These are phyloP conservation scores for Microplitis deprimator DNA, from an alignment of 2,888 invertebrate genomes.

Conservation along the genomic window DNA sequence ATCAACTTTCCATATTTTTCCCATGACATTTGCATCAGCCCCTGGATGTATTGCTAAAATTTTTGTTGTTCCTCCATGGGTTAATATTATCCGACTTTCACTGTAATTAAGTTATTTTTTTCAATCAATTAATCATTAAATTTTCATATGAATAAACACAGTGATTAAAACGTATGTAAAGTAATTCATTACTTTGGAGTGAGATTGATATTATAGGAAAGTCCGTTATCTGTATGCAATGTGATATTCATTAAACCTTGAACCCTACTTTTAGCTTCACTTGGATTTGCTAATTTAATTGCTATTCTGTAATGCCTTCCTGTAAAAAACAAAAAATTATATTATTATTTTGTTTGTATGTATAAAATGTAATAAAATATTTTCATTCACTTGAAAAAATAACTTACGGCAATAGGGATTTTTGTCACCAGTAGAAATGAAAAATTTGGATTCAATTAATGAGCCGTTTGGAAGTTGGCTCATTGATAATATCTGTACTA, in stretches of 20 bases:
- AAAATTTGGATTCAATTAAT: slow-evolving; percentile 81
- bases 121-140: too few relatives aligned
- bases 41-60: slow-evolving; percentile 84
- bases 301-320: slow-evolving; percentile 85
- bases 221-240: slow-evolving; percentile 82
- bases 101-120: slow-evolving; percentile 19
- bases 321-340: slow-evolving; percentile 65
- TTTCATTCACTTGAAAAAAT: not conserved
- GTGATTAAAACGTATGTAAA: not conserved
- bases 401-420: slow-evolving; percentile 85
- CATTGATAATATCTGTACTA: slow-evolving; percentile 74
- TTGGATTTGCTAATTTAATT: slow-evolving; percentile 83
- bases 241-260: slow-evolving; percentile 85
- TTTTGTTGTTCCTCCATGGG: slow-evolving; percentile 83
- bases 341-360: not conserved
- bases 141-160: not conserved
- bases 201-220: slow-evolving; percentile 82
- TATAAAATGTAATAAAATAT: not conserved
- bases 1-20: slow-evolving; percentile 81
- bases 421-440: slow-evolving; percentile 83
- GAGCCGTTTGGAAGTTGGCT: slow-evolving; percentile 73
- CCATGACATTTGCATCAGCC: slow-evolving; percentile 68
- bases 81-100: slow-evolving; percentile 76
- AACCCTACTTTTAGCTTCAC: slow-evolving; percentile 87
- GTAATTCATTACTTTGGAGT: slow-evolving; percentile 75